These are phyloP conservation scores for Grammomys surdaster DNA, from an alignment of 2,113 vertebrate genomes.

Conservation along the genomic window DNA sequence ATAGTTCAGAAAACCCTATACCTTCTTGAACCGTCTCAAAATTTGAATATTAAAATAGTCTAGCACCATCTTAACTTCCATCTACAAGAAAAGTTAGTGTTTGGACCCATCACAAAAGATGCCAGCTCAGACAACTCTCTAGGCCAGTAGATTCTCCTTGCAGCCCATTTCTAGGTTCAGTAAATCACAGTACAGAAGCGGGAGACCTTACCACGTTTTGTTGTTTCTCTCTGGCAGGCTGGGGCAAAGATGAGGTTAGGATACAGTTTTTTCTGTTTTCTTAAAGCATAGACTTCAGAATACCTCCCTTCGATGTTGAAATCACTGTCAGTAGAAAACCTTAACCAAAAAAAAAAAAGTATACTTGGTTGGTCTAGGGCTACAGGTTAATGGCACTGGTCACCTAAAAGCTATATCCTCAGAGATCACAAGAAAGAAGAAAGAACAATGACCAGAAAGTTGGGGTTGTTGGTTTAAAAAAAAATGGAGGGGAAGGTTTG, in stretches of 20 bases:
- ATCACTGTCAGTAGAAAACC: slow-evolving; percentile 76
- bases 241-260: slow-evolving; percentile 69
- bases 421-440: background rate
- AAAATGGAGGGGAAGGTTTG: background rate
- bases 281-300: slow-evolving; percentile 60
- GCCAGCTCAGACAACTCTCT: background rate
- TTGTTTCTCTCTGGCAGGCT: background rate
- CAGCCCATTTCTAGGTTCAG: background rate
- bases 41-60: background rate
- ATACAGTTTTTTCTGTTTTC: slow-evolving; percentile 71
- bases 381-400: background rate
- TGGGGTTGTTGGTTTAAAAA: background rate
- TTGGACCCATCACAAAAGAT: background rate
- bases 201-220: slow-evolving; percentile 32
- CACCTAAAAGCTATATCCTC: background rate
- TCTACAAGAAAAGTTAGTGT: background rate
- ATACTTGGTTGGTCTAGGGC: slow-evolving; percentile 24
- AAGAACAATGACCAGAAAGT: background rate
- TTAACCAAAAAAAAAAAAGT: slow-evolving; percentile 52
- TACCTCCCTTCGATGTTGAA: slow-evolving; percentile 79
- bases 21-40: slow-evolving; percentile 6
- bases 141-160: background rate
- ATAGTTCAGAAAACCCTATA: background rate
- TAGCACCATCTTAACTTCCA: background rate
- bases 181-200: background rate